Evolutionary conservation across 2,888 invertebrate species (phyloP).

Genomic region (Clitarchus hookeri): DNA sequence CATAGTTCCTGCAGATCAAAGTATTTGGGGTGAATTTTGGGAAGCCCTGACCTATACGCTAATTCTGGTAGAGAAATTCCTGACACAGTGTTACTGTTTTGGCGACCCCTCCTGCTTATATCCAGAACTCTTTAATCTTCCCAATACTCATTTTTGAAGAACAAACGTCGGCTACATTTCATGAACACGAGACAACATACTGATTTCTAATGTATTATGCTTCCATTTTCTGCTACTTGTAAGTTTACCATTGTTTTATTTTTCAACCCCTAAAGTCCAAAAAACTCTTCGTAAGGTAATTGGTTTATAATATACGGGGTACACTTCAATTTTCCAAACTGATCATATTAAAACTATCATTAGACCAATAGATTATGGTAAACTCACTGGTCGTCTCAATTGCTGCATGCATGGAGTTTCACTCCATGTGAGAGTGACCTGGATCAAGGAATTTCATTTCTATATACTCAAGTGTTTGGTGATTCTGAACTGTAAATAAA

Average conservation of each 20-base stretch:
- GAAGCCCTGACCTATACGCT: background rate
- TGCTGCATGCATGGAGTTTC: background rate
- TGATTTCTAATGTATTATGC: slow-evolving; percentile 2
- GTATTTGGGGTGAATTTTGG: background rate
- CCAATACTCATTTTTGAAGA: slow-evolving; percentile 27
- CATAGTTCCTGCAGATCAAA: background rate
- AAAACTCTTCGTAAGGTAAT: background rate
- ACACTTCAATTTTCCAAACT: background rate
- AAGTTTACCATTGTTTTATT: slow-evolving; percentile 22
- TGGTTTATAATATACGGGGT: background rate
- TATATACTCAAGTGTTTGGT: slow-evolving; percentile 22
- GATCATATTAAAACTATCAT: slow-evolving; percentile 19
- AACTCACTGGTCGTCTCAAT: slow-evolving; percentile 17
- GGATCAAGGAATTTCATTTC: slow-evolving; percentile 24
- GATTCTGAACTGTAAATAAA: too few relatives aligned
- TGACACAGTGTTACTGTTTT: background rate
- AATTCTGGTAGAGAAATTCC: background rate
- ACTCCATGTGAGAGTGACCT: slow-evolving; percentile 27
- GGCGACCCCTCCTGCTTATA: background rate
- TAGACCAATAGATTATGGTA: slow-evolving; percentile 11
- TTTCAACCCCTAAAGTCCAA: slow-evolving; percentile 24
- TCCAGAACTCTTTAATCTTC: background rate
- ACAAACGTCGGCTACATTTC: background rate
- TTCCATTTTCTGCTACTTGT: slow-evolving; percentile 24
- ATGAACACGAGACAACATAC: slow-evolving; percentile 10